phyloP scores from a whole-genome alignment of 2,888 invertebrate genomes.

The Pyrocoelia pectoralis region DNA sequence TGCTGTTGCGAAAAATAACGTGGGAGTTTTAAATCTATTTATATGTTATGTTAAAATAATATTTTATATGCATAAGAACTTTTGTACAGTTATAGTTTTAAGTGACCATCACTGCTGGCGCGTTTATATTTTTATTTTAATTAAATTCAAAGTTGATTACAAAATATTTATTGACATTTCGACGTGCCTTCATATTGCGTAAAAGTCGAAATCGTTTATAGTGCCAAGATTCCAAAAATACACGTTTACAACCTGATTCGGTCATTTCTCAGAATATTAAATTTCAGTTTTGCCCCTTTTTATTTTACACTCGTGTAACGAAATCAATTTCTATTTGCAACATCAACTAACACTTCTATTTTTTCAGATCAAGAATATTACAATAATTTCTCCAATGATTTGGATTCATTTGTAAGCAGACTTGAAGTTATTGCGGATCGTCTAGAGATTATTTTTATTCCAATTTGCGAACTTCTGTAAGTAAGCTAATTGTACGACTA shows the following conservation, averaged over 20 bases:
- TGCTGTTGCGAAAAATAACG: too few relatives aligned
- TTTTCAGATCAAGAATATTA: conserved; percentile 33
- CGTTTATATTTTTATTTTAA: too few relatives aligned
- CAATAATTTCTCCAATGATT: conserved; percentile 62
- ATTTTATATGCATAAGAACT: too few relatives aligned
- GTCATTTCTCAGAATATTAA: conserved; percentile 1
- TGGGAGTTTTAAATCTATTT: too few relatives aligned
- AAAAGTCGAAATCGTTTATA: conserved; percentile 19
- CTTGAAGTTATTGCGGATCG: conserved; percentile 78
- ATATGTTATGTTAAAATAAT: too few relatives aligned
- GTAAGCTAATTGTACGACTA: conserved; percentile 11
- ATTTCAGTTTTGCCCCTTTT: not conserved
- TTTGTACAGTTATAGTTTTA: too few relatives aligned
- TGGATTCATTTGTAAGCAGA: conserved; percentile 75
- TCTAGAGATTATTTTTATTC: conserved; percentile 64
- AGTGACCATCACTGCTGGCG: too few relatives aligned
- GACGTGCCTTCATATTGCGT: conserved; percentile 8
- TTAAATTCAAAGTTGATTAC: not conserved
- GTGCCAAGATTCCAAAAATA: conserved; percentile 47
- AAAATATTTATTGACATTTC: conserved; percentile 1
- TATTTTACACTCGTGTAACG: not conserved
- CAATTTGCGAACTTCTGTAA: conserved; percentile 38
- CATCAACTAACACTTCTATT: too few relatives aligned
- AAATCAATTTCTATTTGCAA: not conserved
- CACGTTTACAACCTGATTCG: not conserved